Evolutionary conservation across 2,113 vertebrate species (phyloP).

Genomic region (Speoplatyrhinus poulsoni): DNA sequence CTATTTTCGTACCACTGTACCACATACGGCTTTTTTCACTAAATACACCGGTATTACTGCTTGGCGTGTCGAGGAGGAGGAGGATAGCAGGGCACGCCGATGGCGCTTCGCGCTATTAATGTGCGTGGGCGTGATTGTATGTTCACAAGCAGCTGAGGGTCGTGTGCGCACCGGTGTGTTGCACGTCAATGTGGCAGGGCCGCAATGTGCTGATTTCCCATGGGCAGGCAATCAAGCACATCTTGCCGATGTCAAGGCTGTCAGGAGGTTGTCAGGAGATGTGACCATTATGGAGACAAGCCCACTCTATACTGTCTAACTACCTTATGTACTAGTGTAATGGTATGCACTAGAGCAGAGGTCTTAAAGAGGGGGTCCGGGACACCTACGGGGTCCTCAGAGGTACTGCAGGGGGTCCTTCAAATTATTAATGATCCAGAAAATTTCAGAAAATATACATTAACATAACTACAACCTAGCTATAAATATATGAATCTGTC

Average conservation of each 20-base stretch:
- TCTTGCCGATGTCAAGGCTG: slow-evolving; percentile 15
- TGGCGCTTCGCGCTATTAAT: slow-evolving; percentile 50
- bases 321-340: too few species aligned
- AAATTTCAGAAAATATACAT: too few species aligned
- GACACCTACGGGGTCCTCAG: too few species aligned
- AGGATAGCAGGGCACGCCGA: slow-evolving; percentile 40
- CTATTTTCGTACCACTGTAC: slow-evolving; percentile 31
- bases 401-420: too few species aligned
- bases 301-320: neutral
- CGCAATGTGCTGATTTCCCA: slow-evolving; percentile 19
- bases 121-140: slow-evolving; percentile 51
- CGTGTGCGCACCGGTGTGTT: slow-evolving; percentile 42
- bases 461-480: too few species aligned
- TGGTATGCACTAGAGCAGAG: too few species aligned
- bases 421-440: too few species aligned
- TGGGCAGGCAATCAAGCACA: slow-evolving; percentile 37
- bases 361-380: too few species aligned
- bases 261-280: slow-evolving; percentile 50
- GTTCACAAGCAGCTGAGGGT: slow-evolving; percentile 47
- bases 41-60: slow-evolving; percentile 55
- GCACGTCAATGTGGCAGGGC: slow-evolving; percentile 27
- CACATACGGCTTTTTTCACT: slow-evolving; percentile 49
- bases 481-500: too few species aligned
- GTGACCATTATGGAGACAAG: slow-evolving; percentile 51
- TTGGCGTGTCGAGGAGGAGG: slow-evolving; percentile 37